Percentiles rank a stretch among this genome's conserved stretches.
phyloP scores from a whole-genome alignment of 1,140 invertebrate genomes.

The Drosophila hydei region DNA sequence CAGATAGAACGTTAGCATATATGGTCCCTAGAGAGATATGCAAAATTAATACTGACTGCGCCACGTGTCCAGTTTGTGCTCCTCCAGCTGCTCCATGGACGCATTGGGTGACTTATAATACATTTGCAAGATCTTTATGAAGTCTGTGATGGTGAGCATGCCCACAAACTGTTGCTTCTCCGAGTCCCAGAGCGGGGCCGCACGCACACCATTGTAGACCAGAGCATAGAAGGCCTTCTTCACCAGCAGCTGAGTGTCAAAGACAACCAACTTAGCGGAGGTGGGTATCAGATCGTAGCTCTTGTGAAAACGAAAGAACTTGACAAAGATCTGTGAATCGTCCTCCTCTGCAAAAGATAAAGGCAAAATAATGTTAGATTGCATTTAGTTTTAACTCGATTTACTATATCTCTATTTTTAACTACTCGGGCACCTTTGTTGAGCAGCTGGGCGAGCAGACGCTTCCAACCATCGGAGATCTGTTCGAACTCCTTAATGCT shows the following conservation, averaged over 20 bases:
- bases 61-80: constrained; percentile 98
- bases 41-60: constrained; percentile 87
- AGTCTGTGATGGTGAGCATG: constrained; percentile 99
- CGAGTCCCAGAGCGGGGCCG: constrained; percentile 98
- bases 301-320: constrained; percentile 99
- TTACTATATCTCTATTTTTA: background rate
- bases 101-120: constrained; percentile 97
- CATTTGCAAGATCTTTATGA: constrained; percentile 99
- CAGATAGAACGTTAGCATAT: background rate
- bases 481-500: constrained; percentile 94
- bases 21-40: background rate
- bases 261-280: constrained; percentile 99
- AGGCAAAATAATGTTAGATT: background rate
- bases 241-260: constrained; percentile 99
- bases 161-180: constrained; percentile 95
- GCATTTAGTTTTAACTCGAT: background rate
- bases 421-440: constrained; percentile 86
- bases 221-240: constrained; percentile 99
- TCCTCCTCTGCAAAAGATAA: constrained; percentile 93
- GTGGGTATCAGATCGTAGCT: constrained; percentile 99
- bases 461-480: constrained; percentile 89
- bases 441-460: constrained; percentile 88
- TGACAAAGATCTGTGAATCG: constrained; percentile 98
- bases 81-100: constrained; percentile 97
- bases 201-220: constrained; percentile 99